These are phyloP conservation scores for Schlechtendalia chinensis DNA, from an alignment of 1,140 invertebrate genomes.

Conservation along the genomic window DNA sequence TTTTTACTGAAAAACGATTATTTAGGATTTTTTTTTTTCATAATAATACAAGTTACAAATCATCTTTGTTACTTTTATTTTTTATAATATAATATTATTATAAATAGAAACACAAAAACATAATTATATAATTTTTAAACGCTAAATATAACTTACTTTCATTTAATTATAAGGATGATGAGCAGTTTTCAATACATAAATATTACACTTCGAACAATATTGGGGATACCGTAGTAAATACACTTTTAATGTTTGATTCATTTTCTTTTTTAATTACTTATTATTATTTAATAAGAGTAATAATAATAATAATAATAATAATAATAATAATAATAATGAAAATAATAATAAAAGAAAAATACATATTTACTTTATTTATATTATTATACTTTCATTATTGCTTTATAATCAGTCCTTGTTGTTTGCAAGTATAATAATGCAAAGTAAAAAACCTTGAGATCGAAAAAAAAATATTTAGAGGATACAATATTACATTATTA, in stretches of 20 bases:
- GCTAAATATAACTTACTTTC: slow-evolving; percentile 48
- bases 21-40: slow-evolving; percentile 40
- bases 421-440: slow-evolving; percentile 49
- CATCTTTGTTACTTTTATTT: slow-evolving; percentile 35
- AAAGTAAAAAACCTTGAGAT: slow-evolving; percentile 48
- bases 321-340: slow-evolving; percentile 9
- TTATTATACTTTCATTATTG: slow-evolving; percentile 49
- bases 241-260: slow-evolving; percentile 33
- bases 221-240: slow-evolving; percentile 20
- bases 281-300: slow-evolving; percentile 20
- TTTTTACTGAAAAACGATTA: slow-evolving; percentile 48
- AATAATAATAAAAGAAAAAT: slow-evolving; percentile 42
- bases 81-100: slow-evolving; percentile 44
- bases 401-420: slow-evolving; percentile 49
- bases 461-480: slow-evolving; percentile 32
- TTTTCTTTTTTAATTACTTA: slow-evolving; percentile 21
- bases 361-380: slow-evolving; percentile 46
- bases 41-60: slow-evolving; percentile 48
- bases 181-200: slow-evolving; percentile 48
- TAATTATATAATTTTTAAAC: slow-evolving; percentile 50
- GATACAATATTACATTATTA: slow-evolving; percentile 11
- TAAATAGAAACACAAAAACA: slow-evolving; percentile 50
- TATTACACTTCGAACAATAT: slow-evolving; percentile 44
- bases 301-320: slow-evolving; percentile 20
- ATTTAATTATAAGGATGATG: slow-evolving; percentile 47